Conservation (phyloP, 2,113 vertebrate species). For the Kryptolebias marmoratus region DNA sequence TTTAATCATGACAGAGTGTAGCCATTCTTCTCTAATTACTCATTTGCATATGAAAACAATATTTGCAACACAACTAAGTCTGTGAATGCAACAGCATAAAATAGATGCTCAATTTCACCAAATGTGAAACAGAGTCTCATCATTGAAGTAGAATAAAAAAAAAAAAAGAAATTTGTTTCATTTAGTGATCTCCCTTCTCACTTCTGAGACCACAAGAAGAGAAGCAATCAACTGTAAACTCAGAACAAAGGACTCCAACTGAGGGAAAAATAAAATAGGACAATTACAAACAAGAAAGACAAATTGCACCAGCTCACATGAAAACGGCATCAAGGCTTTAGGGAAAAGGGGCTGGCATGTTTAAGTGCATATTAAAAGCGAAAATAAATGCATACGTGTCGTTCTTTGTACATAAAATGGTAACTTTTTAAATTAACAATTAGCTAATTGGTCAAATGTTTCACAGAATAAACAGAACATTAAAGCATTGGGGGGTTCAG, state of each 20-base stretch:
- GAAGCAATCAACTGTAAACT: slow-evolving; percentile 1
- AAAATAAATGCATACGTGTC: background rate
- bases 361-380: background rate
- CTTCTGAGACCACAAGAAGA: background rate
- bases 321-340: background rate
- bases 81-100: background rate
- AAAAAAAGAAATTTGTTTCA: background rate
- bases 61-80: background rate
- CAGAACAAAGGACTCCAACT: background rate
- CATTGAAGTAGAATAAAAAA: background rate
- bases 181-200: slow-evolving; percentile 1
- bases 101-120: background rate
- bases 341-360: background rate
- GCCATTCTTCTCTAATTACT: background rate
- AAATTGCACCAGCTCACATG: background rate
- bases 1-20: background rate
- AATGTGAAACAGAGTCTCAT: background rate
- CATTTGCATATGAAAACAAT: background rate
- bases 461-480: background rate
- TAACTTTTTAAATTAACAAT: background rate
- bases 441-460: background rate
- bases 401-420: too few relatives aligned
- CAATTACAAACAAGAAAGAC: background rate
- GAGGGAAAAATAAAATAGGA: background rate
- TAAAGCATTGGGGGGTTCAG: background rate